A percentile compares a stretch with the other conserved stretches of the same genome.
Evolutionary conservation across 92 coral and sea anemone species (phyloP).

Genomic region (Blastomussa wellsi): DNA sequence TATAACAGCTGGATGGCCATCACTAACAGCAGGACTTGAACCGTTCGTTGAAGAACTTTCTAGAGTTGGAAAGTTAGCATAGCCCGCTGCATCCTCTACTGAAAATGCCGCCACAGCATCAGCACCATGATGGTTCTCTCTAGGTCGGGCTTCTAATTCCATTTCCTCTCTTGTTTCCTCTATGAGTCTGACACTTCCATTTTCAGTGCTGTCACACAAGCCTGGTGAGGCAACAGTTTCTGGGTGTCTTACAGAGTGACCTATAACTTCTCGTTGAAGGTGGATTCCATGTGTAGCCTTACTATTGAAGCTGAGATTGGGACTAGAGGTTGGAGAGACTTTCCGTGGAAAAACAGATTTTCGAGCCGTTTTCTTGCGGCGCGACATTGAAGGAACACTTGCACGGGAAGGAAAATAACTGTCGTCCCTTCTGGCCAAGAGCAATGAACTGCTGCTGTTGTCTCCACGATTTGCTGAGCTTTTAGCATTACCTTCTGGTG

Average conservation of each 20-base stretch:
- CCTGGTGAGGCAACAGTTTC: constrained; percentile 42
- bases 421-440: constrained; percentile 29
- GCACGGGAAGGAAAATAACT: constrained; percentile 29
- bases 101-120: constrained; percentile 29
- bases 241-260: background rate
- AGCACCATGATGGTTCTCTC: constrained; percentile 4
- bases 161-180: constrained; percentile 20
- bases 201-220: constrained; percentile 52
- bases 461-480: constrained; percentile 1
- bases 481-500: constrained; percentile 36
- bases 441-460: constrained; percentile 21
- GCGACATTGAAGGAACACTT: constrained; percentile 42
- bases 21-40: constrained; percentile 51
- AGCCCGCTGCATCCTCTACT: constrained; percentile 22
- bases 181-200: background rate
- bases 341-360: constrained; percentile 81
- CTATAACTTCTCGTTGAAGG: background rate
- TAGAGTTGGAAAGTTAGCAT: constrained; percentile 15
- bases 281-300: constrained; percentile 15
- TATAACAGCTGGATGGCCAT: constrained; percentile 31
- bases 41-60: constrained; percentile 50
- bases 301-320: constrained; percentile 6
- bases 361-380: constrained; percentile 76
- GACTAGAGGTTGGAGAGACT: constrained; percentile 49
- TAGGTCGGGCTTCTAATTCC: constrained; percentile 3